phyloP scores from a whole-genome alignment of 2,797 vertebrate genomes.

The Melanotaenia maccullochi region DNA sequence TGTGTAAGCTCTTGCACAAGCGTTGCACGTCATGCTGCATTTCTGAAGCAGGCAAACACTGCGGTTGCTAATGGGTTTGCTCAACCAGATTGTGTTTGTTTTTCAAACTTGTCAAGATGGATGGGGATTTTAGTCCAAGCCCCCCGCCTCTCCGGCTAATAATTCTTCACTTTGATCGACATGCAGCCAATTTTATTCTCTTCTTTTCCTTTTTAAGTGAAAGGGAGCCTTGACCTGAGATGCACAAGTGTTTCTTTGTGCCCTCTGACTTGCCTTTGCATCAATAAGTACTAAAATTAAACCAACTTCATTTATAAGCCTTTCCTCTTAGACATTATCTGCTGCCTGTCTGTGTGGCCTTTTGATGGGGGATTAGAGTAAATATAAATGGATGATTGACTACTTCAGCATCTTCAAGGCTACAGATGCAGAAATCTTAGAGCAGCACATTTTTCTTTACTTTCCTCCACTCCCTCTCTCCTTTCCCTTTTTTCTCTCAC shows the following conservation, averaged over 20 bases:
- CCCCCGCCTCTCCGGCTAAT: constrained; percentile 55
- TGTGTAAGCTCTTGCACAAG: constrained; percentile 73
- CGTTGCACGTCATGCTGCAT: constrained; percentile 57
- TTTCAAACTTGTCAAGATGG: constrained; percentile 63
- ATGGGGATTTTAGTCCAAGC: constrained; percentile 63
- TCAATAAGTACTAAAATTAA: constrained; percentile 8
- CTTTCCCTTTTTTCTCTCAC: constrained; percentile 29
- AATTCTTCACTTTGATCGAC: constrained; percentile 55
- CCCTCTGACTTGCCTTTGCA: constrained; percentile 24
- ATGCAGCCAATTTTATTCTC: constrained; percentile 24
- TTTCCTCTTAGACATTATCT: constrained; percentile 31
- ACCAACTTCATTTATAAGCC: constrained; percentile 27
- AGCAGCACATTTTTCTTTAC: constrained; percentile 62
- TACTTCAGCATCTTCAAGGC: constrained; percentile 68
- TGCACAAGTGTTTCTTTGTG: constrained; percentile 29
- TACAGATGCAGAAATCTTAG: constrained; percentile 63
- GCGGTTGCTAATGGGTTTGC: constrained; percentile 74
- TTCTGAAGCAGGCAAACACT: constrained; percentile 71
- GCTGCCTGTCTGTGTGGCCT: constrained; percentile 18
- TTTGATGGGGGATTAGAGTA: constrained; percentile 61
- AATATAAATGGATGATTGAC: constrained; percentile 60
- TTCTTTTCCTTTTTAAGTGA: constrained; percentile 32
- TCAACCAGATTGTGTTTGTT: constrained; percentile 74
- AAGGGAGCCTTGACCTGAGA: constrained; percentile 31
- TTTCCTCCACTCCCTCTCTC: constrained; percentile 21